Evolutionary conservation across 2,113 vertebrate genomes (phyloP), one percentile per base, ranked within the genome.

Genomic region (Pyrgilauda ruficollis): DNA sequence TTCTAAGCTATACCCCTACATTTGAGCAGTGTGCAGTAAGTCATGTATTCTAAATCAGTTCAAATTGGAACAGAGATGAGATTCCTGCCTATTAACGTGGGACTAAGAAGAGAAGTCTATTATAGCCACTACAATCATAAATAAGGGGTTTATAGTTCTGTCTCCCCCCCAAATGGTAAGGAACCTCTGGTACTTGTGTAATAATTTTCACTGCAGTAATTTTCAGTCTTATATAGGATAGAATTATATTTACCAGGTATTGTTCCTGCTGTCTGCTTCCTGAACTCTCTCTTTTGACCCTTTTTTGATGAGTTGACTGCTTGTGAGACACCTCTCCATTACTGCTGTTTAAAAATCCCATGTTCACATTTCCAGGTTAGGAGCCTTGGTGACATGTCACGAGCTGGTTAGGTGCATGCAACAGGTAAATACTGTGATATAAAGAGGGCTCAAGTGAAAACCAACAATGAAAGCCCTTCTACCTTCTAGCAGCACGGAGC

Each of bases 241-340:
- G 79, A 86, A 81, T 12, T 93, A 69, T 44, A 68, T 84, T 49
- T 93, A 33, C 72, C 92, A 94, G 96, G 87, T 91, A 74, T 33
- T 91, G 52, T 13, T 90, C 86, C 52, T 69, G 41, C 46, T 85
- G 24, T 56, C 20, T 92, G 56, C 81, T 93, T 96, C 84, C 85
- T 77, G 41, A 86, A 73, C 67, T 86, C 84, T 85, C 31, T 75
- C 41, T 77, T 91, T 73, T 21, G 47, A 84, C 49, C 66, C 43
- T 52, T 82, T 89, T 93, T 81, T 73, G 80, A 84, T 67, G 63
- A 93, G 87, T 43, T 92, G 59, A 72, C 44, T 90, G 70, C 83
- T 92, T 75, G 23, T 79, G 83, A 90, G 91, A 87, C 77, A 92
- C 84, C 66, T 88, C 43, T 79, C 69, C 93, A 70, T 93, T 90